These are phyloP conservation scores for Lontra canadensis DNA, from an alignment of 2,113 vertebrate genomes.

Conservation along the genomic window DNA sequence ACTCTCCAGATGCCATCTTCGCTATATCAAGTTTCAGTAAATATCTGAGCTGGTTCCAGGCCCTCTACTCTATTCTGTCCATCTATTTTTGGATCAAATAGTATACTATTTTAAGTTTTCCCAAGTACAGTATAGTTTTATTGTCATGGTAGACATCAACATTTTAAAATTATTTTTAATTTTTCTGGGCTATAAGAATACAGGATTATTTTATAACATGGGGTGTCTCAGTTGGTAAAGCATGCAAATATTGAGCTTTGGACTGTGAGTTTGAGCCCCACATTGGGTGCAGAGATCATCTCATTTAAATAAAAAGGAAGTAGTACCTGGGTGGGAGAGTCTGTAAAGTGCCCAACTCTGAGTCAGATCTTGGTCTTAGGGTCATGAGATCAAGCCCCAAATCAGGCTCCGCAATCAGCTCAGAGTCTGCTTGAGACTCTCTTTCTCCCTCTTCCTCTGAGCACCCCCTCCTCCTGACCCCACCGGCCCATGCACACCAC, in stretches of 20 bases:
- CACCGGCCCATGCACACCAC: too few relatives aligned
- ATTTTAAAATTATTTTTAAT: neutral
- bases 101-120: neutral
- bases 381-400: neutral
- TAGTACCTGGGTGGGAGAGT: neutral
- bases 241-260: neutral
- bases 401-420: neutral
- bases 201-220: neutral
- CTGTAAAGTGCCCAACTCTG: accelerated
- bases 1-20: neutral
- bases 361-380: neutral
- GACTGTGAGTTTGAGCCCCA: neutral
- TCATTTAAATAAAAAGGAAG: neutral
- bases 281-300: neutral
- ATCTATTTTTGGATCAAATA: neutral
- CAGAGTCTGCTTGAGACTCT: neutral
- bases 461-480: too few relatives aligned
- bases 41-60: neutral
- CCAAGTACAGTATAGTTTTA: neutral
- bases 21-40: neutral
- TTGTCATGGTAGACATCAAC: neutral
- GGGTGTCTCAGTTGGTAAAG: neutral
- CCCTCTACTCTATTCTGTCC: neutral
- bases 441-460: neutral
- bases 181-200: neutral